Conservation (phyloP, 2,888 invertebrate genomes). For the Petrolisthes cinctipes region DNA sequence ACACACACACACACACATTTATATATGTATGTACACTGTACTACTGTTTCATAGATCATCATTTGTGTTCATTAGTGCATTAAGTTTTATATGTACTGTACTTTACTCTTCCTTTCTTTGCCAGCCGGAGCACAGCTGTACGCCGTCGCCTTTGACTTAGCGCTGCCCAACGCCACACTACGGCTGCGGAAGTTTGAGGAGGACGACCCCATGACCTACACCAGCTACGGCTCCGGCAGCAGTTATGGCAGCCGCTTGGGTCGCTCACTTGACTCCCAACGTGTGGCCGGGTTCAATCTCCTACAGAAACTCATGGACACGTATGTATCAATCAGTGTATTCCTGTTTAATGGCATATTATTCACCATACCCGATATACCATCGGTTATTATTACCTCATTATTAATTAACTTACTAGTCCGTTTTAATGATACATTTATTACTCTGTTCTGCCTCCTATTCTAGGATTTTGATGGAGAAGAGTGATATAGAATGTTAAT, state of each 20-base stretch:
- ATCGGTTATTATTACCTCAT: too few relatives aligned
- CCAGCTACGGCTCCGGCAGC: not conserved
- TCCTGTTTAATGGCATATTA: too few relatives aligned
- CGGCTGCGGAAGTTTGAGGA: slow-evolving; percentile 7
- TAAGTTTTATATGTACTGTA: not conserved
- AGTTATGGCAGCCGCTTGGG: not conserved
- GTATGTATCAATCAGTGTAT: slow-evolving; percentile 16
- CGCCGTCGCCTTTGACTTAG: slow-evolving; percentile 38
- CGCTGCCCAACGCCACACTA: slow-evolving; percentile 43
- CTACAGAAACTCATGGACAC: slow-evolving; percentile 48
- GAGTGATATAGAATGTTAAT: too few relatives aligned
- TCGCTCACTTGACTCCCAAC: slow-evolving; percentile 45
- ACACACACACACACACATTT: too few relatives aligned
- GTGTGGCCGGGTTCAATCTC: slow-evolving; percentile 43
- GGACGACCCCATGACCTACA: slow-evolving; percentile 10
- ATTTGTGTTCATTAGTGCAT: not conserved
- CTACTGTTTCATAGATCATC: too few relatives aligned
- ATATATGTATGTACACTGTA: too few relatives aligned
- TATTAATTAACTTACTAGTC: too few relatives aligned
- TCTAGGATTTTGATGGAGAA: too few relatives aligned
- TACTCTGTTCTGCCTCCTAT: too few relatives aligned
- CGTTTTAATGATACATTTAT: too few relatives aligned
- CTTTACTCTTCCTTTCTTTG: not conserved
- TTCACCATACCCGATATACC: too few relatives aligned
- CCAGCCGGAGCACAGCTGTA: slow-evolving; percentile 40